Conservation (phyloP, 2,113 vertebrate species). For the Aptenodytes forsteri region DNA sequence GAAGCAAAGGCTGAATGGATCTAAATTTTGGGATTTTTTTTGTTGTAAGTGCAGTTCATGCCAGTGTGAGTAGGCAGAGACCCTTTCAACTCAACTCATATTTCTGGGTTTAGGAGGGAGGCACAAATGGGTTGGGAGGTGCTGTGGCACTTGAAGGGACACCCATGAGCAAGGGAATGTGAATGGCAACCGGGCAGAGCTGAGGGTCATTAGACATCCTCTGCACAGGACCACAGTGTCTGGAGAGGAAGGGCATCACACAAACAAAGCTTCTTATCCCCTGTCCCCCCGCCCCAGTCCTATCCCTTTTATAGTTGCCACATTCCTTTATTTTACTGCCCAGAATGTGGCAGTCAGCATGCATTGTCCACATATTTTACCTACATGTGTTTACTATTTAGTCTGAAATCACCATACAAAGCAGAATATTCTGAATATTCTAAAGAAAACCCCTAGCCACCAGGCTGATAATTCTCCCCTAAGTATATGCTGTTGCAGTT, state of each 20-base stretch:
- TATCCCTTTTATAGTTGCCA: background rate
- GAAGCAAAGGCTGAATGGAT: background rate
- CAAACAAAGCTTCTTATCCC: background rate
- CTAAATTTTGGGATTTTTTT: background rate
- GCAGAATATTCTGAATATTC: background rate
- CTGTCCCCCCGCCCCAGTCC: fast-evolving
- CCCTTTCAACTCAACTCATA: background rate
- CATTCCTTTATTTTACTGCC: background rate
- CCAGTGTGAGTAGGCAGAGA: background rate
- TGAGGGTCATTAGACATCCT: background rate
- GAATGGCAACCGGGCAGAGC: background rate
- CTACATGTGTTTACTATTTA: background rate
- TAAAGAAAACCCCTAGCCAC: background rate
- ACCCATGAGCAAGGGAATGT: fast-evolving
- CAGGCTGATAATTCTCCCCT: background rate
- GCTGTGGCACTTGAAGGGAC: background rate
- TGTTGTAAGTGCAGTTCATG: background rate
- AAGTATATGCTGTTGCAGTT: background rate
- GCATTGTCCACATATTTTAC: background rate
- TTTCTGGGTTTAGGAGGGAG: background rate
- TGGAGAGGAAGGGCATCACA: background rate
- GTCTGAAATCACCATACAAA: background rate
- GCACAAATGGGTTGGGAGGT: background rate
- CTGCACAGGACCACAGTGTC: background rate
- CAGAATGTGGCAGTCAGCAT: background rate